Evolutionary conservation across 1,140 invertebrate species (phyloP).

Genomic region (Brachionus plicatilis): DNA sequence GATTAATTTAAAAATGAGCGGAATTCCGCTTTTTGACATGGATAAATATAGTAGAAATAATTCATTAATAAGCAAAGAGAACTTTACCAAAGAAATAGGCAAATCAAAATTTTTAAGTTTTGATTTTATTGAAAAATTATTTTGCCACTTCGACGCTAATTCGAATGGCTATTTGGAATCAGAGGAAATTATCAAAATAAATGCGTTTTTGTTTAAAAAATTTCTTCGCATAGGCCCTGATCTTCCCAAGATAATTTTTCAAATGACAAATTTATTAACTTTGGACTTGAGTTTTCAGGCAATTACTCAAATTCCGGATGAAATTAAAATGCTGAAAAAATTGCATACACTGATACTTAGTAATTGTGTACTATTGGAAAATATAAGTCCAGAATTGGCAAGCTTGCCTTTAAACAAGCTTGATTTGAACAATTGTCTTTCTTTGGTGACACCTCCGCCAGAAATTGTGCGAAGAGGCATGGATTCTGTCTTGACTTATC

Average conservation of each 20-base stretch:
- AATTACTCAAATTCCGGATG: slow-evolving; percentile 21
- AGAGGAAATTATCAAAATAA: neutral
- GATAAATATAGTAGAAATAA: neutral
- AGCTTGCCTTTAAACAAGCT: slow-evolving; percentile 47
- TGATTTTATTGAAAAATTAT: neutral
- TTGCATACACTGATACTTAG: neutral
- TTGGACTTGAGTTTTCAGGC: slow-evolving; percentile 44
- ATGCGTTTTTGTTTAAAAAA: slow-evolving; percentile 34
- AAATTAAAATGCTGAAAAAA: slow-evolving; percentile 23
- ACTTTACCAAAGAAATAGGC: neutral
- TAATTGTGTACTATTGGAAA: slow-evolving; percentile 26
- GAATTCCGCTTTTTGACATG: neutral
- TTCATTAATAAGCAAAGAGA: neutral
- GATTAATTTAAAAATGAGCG: neutral
- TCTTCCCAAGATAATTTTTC: neutral
- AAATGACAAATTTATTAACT: neutral
- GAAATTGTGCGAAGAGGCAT: slow-evolving; percentile 50
- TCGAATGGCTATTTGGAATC: slow-evolving; percentile 16
- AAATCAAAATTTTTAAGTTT: neutral
- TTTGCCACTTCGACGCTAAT: neutral
- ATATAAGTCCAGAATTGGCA: slow-evolving; percentile 44
- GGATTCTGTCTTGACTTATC: slow-evolving; percentile 46
- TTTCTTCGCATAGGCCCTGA: neutral
- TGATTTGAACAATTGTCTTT: slow-evolving; percentile 46
- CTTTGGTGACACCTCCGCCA: slow-evolving; percentile 50